Conservation (phyloP, 2,797 vertebrate genomes). For the Aratinga solstitialis region DNA sequence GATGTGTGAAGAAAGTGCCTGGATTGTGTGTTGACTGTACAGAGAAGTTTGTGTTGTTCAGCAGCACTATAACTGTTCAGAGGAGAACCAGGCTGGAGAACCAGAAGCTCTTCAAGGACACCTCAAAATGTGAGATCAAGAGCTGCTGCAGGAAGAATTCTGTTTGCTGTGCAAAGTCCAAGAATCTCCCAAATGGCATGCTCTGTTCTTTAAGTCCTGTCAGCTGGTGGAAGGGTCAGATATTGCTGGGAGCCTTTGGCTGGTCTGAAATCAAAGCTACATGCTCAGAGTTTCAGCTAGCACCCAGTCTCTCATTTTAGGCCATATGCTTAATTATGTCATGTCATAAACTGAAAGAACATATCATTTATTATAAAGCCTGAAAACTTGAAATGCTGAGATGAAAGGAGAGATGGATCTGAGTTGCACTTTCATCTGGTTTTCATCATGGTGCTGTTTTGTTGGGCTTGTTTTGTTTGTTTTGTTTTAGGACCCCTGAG, state of each 20-base stretch:
- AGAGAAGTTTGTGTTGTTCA: not conserved
- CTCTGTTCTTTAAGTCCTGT: not conserved
- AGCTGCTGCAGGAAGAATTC: not conserved
- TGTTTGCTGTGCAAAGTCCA: not conserved
- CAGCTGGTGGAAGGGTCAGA: not conserved
- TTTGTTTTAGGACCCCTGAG: not conserved
- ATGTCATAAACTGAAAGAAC: not conserved
- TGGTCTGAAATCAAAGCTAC: not conserved
- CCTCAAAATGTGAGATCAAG: not conserved
- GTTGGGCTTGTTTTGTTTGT: not conserved
- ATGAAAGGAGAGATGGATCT: not conserved
- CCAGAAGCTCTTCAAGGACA: not conserved
- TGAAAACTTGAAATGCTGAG: not conserved
- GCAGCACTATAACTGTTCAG: not conserved
- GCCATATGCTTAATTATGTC: not conserved
- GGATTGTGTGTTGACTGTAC: not conserved
- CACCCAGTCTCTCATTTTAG: not conserved
- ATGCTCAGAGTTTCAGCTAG: not conserved
- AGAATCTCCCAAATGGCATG: not conserved
- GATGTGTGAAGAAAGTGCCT: not conserved
- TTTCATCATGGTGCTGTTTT: not conserved
- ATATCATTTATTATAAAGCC: not conserved
- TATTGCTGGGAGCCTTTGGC: not conserved
- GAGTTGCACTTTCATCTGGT: not conserved
- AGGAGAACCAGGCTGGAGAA: not conserved